A percentile compares a stretch with the other conserved stretches of the same genome.
Conservation (phyloP, 2,888 invertebrate genomes). For the Alloplasta piceator region DNA sequence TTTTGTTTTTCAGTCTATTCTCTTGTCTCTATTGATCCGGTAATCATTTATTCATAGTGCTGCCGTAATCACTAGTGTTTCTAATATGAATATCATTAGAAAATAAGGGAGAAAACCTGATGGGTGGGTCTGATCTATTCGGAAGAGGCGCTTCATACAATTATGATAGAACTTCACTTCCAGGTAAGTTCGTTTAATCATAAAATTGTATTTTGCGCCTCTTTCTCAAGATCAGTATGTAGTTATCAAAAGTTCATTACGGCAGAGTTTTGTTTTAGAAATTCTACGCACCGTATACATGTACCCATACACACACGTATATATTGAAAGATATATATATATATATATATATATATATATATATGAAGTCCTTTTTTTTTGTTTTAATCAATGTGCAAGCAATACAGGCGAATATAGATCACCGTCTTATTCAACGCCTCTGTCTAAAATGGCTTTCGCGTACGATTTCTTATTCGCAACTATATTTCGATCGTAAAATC, state of each 20-base stretch:
- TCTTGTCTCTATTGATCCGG: slow-evolving; percentile 9
- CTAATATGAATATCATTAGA: slow-evolving; percentile 28
- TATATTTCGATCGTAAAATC: background rate
- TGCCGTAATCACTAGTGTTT: slow-evolving; percentile 25
- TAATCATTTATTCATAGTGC: slow-evolving; percentile 29
- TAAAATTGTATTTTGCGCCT: slow-evolving; percentile 1
- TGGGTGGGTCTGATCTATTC: too few species aligned
- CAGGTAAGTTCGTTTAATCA: background rate
- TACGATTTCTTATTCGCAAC: background rate
- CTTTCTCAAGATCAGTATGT: too few species aligned
- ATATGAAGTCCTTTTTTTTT: background rate
- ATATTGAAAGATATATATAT: too few species aligned
- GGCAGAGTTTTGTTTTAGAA: slow-evolving; percentile 5
- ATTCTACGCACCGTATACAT: too few species aligned
- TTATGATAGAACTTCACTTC: too few species aligned
- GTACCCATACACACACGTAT: too few species aligned
- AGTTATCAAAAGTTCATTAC: background rate
- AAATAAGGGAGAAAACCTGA: slow-evolving; percentile 19
- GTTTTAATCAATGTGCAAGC: too few species aligned
- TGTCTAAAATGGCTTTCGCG: background rate
- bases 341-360: background rate
- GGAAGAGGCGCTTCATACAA: too few species aligned
- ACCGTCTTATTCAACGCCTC: background rate
- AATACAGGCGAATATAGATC: too few species aligned
- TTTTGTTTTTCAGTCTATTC: slow-evolving; percentile 10